Conservation (phyloP, 2,797 vertebrate genomes). For the Eulemur coronatus region DNA sequence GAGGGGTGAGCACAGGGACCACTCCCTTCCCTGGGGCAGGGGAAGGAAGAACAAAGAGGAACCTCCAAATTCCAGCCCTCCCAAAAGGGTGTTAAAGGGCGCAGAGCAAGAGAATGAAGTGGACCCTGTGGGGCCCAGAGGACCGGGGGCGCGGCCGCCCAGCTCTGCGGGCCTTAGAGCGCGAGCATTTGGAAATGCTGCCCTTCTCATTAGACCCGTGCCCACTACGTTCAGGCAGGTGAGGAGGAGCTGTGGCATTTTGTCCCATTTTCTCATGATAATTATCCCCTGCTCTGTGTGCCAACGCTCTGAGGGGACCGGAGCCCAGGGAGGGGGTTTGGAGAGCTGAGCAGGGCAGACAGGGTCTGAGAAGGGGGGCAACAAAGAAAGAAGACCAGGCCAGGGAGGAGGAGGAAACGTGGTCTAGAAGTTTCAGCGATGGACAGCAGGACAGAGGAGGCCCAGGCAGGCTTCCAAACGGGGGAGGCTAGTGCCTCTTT, state of each 20-base stretch:
- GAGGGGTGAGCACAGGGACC: background rate
- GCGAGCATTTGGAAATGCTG: background rate
- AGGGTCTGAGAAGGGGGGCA: background rate
- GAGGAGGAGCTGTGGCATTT: accelerated
- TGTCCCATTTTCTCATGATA: background rate
- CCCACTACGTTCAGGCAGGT: background rate
- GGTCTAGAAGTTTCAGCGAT: background rate
- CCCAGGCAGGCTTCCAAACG: background rate
- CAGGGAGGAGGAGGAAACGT: background rate
- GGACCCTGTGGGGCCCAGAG: background rate
- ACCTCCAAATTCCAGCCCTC: background rate
- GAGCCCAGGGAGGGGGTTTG: background rate
- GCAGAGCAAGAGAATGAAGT: background rate
- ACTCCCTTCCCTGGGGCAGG: background rate
- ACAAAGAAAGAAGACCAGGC: background rate
- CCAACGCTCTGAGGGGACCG: background rate
- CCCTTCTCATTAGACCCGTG: background rate
- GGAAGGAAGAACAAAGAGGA: background rate
- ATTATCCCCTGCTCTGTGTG: background rate
- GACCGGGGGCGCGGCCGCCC: accelerated
- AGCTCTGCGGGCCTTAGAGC: background rate
- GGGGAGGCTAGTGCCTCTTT: no score
- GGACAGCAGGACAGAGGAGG: background rate
- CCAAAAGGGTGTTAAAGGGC: background rate
- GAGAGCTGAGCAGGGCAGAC: background rate